These are phyloP conservation scores for Poeciliopsis turneri DNA, from an alignment of 2,797 vertebrate species.

Conservation along the genomic window DNA sequence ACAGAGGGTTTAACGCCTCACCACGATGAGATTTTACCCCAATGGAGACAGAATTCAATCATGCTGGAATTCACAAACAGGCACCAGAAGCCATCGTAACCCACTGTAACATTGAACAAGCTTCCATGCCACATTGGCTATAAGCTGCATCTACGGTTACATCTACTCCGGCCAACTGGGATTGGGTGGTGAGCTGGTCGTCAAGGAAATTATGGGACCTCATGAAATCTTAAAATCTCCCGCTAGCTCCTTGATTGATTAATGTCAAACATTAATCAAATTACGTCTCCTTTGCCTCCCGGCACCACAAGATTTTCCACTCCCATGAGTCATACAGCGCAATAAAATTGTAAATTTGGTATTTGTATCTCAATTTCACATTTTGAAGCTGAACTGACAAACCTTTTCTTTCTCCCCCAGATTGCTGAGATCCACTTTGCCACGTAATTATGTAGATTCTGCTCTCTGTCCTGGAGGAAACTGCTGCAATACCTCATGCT, in stretches of 20 bases:
- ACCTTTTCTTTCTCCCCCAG: background rate
- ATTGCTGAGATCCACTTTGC: background rate
- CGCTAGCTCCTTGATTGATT: background rate
- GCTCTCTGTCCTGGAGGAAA: no score
- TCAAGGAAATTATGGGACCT: background rate
- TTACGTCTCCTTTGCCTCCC: background rate
- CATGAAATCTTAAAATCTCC: background rate
- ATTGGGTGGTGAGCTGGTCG: background rate
- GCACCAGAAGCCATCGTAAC: background rate
- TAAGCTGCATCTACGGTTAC: background rate
- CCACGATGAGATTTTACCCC: background rate
- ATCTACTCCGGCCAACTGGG: no score
- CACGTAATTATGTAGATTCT: no score
- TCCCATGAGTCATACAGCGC: background rate
- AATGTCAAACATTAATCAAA: slow-evolving; percentile 1
- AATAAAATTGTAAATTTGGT: background rate
- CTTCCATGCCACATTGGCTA: background rate
- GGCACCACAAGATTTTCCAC: background rate
- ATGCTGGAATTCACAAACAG: background rate
- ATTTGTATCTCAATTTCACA: background rate
- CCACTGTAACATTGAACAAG: background rate
- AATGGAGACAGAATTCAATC: background rate
- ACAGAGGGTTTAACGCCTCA: background rate
- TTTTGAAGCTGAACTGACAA: background rate
- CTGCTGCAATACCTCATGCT: no score